A percentile compares a stretch with the other conserved stretches of the same genome.
Conservation (phyloP, 2,797 vertebrate species). For the Mus caroli region DNA sequence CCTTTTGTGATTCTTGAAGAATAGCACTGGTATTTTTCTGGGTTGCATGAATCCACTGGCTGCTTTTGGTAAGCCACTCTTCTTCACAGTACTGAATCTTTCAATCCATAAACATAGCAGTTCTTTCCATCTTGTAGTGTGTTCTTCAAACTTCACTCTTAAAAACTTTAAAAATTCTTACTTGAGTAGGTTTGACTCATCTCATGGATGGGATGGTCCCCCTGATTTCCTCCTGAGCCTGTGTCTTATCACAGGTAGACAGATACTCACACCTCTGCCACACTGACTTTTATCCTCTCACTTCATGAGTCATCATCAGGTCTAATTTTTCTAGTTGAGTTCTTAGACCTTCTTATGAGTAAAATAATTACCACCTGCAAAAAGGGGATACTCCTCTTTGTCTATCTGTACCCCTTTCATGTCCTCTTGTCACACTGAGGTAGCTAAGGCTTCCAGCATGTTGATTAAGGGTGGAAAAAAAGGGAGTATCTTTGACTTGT, state of each 20-base stretch:
- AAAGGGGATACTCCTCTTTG: neutral
- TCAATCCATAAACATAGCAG: neutral
- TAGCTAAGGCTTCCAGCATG: neutral
- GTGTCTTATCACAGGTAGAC: neutral
- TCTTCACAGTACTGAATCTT: neutral
- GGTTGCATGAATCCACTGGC: neutral
- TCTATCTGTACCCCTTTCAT: neutral
- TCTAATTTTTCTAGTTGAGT: neutral
- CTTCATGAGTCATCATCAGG: neutral
- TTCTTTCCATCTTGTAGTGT: neutral
- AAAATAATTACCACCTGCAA: too few relatives aligned
- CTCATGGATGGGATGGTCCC: neutral
- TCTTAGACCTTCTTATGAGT: neutral
- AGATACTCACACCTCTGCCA: neutral
- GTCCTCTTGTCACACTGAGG: neutral
- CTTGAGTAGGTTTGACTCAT: neutral
- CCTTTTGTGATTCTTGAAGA: neutral
- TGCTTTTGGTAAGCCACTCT: neutral
- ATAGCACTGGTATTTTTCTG: neutral
- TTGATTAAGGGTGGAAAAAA: neutral
- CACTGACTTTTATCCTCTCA: neutral
- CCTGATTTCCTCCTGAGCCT: neutral
- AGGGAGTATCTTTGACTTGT: neutral
- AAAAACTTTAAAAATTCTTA: neutral
- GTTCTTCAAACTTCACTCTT: neutral